Evolutionary conservation across 2,797 vertebrate genomes (phyloP), one percentile per base, ranked within the genome.

Genomic region (Myotis findleyi): DNA sequence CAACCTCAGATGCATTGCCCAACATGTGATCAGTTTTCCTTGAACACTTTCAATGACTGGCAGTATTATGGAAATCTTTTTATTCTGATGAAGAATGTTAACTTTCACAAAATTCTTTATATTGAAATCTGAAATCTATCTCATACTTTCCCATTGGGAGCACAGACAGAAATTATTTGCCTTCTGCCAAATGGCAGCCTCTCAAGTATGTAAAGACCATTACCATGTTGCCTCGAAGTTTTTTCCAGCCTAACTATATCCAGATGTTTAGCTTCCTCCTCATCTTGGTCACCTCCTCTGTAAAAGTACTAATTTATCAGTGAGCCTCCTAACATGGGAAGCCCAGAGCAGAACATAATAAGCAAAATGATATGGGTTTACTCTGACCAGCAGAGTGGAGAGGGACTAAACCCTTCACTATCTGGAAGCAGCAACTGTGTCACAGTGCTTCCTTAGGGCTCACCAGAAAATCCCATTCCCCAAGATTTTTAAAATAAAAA

Each of bases 211-310:
- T 41, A 51, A 93, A 96, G 89, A 72, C 33, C 53, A 88, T 88
- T 55, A 82, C 59, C 59, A 51, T 20, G 49, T 33, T 79, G 90
- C 77, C 81, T 90, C 79, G 38, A 79, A 81, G 72, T 87, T 87
- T 92, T 90, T 55, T 76, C 91, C 69, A 77, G 68, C 68, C 44
- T 72, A 89, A 95, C 47, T 76, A 30, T 55, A 92, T 95, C 94
- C 96, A 96, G 86, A 96, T 96, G 94, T 51, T 79, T 49, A n/a
- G 53, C 71, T 97, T 93, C 96, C 69, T 97, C 75, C 36, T 71
- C 47, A 80, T 83, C n/a, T 20, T 88, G 73, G 81, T 93, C 64
- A 91, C 38, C 87, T 81, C 36, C 51, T 36, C 64, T 92, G 49
- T 57, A 90, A 79, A 96, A 94, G 94, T 88, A 95, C 38, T 91